Evolutionary conservation across 2,888 invertebrate species (phyloP).

Genomic region (Tenthredo notha): DNA sequence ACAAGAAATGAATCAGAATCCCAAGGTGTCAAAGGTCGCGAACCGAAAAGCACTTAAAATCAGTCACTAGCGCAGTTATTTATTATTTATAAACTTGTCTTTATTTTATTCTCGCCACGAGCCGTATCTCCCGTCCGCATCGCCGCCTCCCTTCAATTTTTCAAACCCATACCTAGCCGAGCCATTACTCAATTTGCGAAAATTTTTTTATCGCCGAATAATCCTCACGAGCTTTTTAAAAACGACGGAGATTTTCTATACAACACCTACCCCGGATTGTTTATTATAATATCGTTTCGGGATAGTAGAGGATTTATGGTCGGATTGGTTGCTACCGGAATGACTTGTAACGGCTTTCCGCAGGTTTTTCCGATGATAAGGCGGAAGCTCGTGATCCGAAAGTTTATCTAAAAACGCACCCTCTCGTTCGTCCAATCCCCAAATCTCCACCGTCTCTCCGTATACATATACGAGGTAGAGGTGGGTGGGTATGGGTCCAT

Average conservation of each 20-base stretch:
- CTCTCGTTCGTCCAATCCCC: conserved; percentile 58
- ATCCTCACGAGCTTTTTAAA: not conserved
- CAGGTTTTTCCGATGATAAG: conserved; percentile 42
- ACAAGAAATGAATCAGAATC: conserved; percentile 32
- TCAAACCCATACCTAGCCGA: not conserved
- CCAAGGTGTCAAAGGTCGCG: conserved; percentile 27
- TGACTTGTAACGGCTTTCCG: conserved; percentile 38
- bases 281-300: conserved; percentile 29
- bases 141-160: not conserved
- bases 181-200: conserved; percentile 2
- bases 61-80: not conserved
- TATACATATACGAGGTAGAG: not conserved
- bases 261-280: not conserved
- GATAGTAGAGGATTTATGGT: conserved; percentile 16
- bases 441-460: conserved; percentile 58
- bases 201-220: not conserved
- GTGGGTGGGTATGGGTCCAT: not conserved
- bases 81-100: not conserved
- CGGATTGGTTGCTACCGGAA: not conserved
- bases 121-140: not conserved
- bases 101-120: not conserved
- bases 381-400: conserved; percentile 48
- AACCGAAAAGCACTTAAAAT: conserved; percentile 32
- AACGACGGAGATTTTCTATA: not conserved
- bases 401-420: conserved; percentile 49